phyloP scores from a whole-genome alignment of 1,140 invertebrate species.

The Helicoverpa zea region DNA sequence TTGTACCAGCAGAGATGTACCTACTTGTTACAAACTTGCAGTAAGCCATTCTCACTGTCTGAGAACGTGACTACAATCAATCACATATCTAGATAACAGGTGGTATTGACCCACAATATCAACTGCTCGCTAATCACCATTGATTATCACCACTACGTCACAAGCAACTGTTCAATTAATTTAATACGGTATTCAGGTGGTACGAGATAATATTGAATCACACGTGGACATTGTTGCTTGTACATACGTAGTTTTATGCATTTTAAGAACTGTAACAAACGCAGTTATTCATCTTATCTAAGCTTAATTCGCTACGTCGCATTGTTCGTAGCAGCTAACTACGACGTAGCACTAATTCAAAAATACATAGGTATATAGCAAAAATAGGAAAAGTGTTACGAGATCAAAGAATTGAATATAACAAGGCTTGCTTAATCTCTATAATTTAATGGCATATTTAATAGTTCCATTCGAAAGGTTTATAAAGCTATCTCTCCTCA shows the following conservation, averaged over 20 bases:
- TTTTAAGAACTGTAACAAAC: too few relatives aligned
- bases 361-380: neutral
- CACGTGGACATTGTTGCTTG: neutral
- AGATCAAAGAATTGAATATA: neutral
- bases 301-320: too few relatives aligned
- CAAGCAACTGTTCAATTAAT: neutral
- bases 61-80: conserved; percentile 20
- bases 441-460: neutral
- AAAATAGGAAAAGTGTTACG: neutral
- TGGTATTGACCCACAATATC: conserved; percentile 43
- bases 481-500: neutral
- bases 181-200: conserved; percentile 9
- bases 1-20: neutral
- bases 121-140: conserved; percentile 1
- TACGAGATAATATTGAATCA: neutral
- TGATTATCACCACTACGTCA: conserved; percentile 11
- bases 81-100: conserved; percentile 23
- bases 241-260: neutral
- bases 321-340: neutral
- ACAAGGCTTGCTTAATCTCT: neutral
- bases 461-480: too few relatives aligned
- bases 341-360: neutral
- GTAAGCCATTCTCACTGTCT: neutral
- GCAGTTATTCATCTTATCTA: too few relatives aligned
- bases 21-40: conserved; percentile 7